Conservation (phyloP, 2,888 invertebrate genomes). For the Drosophila robusta region DNA sequence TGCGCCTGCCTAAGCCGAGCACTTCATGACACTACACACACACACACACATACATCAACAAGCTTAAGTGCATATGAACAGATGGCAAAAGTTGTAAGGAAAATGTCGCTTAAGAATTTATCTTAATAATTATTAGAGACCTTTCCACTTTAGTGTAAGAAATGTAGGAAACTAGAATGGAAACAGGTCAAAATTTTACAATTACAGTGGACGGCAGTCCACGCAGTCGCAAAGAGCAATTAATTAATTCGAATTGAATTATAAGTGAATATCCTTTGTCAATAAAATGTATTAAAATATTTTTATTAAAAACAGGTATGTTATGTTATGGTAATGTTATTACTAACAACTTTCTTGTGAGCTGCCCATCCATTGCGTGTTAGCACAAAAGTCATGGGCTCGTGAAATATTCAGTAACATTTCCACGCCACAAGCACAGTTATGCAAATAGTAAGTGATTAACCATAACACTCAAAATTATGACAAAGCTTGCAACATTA, state of each 20-base stretch:
- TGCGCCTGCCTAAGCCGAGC: constrained; percentile 42
- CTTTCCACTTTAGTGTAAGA: background rate
- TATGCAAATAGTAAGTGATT: background rate
- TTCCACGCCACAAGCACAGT: background rate
- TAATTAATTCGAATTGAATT: background rate
- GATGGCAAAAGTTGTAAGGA: background rate
- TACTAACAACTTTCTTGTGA: too few species aligned
- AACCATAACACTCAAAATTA: constrained; percentile 3
- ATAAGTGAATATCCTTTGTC: too few species aligned
- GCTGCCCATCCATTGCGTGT: too few species aligned
- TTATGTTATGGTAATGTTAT: too few species aligned
- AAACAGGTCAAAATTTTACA: too few species aligned
- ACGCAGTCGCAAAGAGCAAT: too few species aligned
- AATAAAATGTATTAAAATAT: too few species aligned
- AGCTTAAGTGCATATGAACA: constrained; percentile 25
- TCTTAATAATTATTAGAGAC: background rate
- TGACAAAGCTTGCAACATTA: background rate
- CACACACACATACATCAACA: constrained; percentile 3
- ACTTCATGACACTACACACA: constrained; percentile 10
- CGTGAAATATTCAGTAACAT: constrained; percentile 2
- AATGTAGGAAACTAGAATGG: too few species aligned
- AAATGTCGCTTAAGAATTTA: background rate
- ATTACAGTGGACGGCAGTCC: too few species aligned
- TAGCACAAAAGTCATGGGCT: constrained; percentile 3
- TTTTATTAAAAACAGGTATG: too few species aligned